Conservation (phyloP, 2,113 vertebrate species). For the Brevimyrus niger region DNA sequence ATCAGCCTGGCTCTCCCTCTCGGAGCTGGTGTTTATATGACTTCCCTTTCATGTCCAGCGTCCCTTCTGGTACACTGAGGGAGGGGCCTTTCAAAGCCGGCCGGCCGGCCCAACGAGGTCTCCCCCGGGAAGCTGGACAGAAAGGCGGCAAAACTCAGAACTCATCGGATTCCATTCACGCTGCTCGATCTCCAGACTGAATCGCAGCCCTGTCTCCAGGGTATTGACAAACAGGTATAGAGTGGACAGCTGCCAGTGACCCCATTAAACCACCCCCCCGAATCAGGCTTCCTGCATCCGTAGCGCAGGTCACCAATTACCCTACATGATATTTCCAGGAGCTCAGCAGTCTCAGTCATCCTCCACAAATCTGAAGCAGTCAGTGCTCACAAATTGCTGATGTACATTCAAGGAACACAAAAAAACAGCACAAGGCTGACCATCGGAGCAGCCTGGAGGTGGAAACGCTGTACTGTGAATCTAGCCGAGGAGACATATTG, state of each 20-base stretch:
- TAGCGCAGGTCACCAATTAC: background rate
- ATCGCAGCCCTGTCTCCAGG: background rate
- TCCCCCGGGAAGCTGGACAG: background rate
- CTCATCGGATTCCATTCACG: background rate
- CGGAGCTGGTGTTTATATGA: background rate
- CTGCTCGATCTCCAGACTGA: background rate
- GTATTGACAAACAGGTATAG: background rate
- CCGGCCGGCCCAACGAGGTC: background rate
- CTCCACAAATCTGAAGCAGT: background rate
- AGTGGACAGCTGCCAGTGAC: background rate
- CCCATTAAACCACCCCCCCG: background rate
- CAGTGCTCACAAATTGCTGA: background rate
- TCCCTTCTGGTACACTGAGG: background rate
- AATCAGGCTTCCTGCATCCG: background rate
- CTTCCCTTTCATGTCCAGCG: slow-evolving; percentile 17
- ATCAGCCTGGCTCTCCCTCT: background rate
- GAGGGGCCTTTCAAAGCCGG: too few species aligned
- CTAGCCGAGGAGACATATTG: background rate
- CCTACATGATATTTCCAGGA: background rate
- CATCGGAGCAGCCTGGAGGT: background rate
- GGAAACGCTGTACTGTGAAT: background rate
- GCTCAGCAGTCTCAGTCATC: background rate
- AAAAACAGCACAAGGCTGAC: background rate
- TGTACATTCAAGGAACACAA: background rate
- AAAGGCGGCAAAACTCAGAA: background rate